Conservation (phyloP, 2,888 invertebrate species). For the Euplagia quadripunctaria region DNA sequence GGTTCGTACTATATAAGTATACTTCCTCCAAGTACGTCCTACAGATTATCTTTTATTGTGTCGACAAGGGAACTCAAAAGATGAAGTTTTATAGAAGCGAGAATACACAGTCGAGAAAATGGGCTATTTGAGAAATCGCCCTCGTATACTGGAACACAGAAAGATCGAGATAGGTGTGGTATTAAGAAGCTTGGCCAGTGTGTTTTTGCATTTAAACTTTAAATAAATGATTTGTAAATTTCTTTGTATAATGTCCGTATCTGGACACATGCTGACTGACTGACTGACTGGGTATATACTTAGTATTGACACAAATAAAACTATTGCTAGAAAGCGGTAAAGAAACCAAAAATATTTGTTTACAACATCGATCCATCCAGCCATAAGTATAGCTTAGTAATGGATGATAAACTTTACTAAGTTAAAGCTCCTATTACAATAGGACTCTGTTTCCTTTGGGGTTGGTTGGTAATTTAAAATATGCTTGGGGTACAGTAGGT, state of each 20-base stretch:
- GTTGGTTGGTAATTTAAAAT: too few species aligned
- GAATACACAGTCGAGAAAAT: conserved; percentile 26
- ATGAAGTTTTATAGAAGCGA: conserved; percentile 36
- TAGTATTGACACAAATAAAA: too few species aligned
- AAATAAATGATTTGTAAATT: too few species aligned
- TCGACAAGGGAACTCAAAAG: conserved; percentile 49
- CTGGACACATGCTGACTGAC: too few species aligned
- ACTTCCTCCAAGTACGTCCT: conserved; percentile 59
- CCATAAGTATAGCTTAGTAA: too few species aligned
- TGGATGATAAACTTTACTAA: background rate
- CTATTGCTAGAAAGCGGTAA: background rate
- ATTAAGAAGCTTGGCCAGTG: background rate
- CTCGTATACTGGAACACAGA: conserved; percentile 28
- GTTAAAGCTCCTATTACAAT: background rate
- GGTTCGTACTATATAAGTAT: conserved; percentile 67
- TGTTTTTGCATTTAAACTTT: background rate
- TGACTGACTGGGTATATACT: too few species aligned
- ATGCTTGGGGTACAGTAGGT: background rate
- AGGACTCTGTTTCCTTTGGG: background rate
- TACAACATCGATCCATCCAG: too few species aligned
- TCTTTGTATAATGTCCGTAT: too few species aligned
- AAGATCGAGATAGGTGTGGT: conserved; percentile 31
- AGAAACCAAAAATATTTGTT: too few species aligned
- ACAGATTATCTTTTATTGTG: conserved; percentile 70
- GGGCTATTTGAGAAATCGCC: conserved; percentile 29